phyloP scores from a whole-genome alignment of 2,888 invertebrate genomes.

The Apomyelois bistriatella region DNA sequence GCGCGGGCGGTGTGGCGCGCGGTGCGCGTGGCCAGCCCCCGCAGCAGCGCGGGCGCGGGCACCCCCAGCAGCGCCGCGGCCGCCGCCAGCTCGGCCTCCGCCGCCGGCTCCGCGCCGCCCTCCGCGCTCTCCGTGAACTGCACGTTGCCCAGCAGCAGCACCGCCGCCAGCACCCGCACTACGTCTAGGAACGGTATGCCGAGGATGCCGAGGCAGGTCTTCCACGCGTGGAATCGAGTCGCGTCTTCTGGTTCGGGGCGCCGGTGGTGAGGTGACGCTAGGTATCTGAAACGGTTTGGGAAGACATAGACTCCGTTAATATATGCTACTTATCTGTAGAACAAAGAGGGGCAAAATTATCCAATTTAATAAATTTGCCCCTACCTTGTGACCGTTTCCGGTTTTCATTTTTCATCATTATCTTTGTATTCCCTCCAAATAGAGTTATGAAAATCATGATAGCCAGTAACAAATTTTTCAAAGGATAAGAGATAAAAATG shows the following conservation, averaged over 20 bases:
- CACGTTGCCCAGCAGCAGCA: constrained; percentile 94
- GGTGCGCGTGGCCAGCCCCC: constrained; percentile 91
- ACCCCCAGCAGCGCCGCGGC: constrained; percentile 90
- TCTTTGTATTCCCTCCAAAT: no score
- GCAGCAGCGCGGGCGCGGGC: constrained; percentile 85
- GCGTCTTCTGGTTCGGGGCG: constrained; percentile 71
- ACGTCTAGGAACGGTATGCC: constrained; percentile 97
- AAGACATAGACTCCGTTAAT: no score
- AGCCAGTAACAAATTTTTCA: no score
- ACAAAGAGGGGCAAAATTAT: no score
- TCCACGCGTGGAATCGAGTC: constrained; percentile 91
- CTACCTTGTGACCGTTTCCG: no score
- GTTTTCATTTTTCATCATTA: no score
- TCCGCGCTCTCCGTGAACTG: constrained; percentile 90
- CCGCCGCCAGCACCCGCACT: constrained; percentile 93
- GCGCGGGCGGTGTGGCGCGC: constrained; percentile 75
- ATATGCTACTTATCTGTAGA: no score
- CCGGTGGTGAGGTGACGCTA: constrained; percentile 84
- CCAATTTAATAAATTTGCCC: no score
- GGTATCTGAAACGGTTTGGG: constrained; percentile 69
- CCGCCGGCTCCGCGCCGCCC: constrained; percentile 87
- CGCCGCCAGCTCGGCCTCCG: constrained; percentile 90
- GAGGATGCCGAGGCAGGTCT: constrained; percentile 91
- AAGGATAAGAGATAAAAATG: no score
- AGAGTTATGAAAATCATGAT: no score